Percentiles rank a stretch among this genome's conserved stretches.
phyloP scores from a whole-genome alignment of 2,888 invertebrate genomes.

The Atrina japonica region DNA sequence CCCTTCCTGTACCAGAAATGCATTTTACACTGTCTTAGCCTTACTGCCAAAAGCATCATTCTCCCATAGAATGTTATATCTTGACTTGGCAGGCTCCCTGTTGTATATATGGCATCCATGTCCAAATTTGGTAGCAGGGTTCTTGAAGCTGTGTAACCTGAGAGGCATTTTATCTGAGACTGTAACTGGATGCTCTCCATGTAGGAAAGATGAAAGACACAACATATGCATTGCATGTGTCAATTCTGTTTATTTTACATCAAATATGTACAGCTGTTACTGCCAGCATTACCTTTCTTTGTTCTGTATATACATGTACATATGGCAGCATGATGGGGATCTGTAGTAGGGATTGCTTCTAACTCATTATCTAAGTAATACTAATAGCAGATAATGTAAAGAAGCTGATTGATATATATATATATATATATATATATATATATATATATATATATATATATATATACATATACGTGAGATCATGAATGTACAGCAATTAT shows the following conservation, averaged over 20 bases:
- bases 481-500: no score
- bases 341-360: neutral
- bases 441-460: no score
- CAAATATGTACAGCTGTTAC: constrained; percentile 21
- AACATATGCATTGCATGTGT: constrained; percentile 21
- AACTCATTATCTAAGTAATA: no score
- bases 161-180: constrained; percentile 29
- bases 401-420: no score
- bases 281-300: constrained; percentile 1
- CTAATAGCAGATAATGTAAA: no score
- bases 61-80: neutral
- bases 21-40: neutral
- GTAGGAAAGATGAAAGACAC: constrained; percentile 21
- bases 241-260: constrained; percentile 29
- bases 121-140: constrained; percentile 32
- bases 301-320: neutral
- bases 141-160: constrained; percentile 23
- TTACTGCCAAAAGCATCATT: constrained; percentile 6
- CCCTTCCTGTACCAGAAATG: no score
- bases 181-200: constrained; percentile 37
- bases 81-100: neutral
- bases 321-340: neutral
- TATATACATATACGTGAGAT: no score
- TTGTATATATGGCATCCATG: constrained; percentile 20
- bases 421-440: no score